Conservation (phyloP, 2,113 vertebrate species). For the Apteryx mantelli region DNA sequence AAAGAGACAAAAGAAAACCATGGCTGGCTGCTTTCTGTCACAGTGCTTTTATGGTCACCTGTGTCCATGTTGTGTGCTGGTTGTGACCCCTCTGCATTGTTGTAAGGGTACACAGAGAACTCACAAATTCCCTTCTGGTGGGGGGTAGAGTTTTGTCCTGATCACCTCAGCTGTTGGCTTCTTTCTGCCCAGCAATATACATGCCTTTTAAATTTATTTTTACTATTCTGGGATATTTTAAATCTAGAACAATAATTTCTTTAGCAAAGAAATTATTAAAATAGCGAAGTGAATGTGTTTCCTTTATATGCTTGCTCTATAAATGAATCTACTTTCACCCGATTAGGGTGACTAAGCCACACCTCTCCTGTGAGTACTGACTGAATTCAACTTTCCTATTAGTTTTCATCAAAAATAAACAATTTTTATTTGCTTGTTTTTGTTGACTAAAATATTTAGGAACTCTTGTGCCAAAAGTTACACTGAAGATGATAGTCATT, state of each 20-base stretch:
- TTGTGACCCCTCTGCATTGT: neutral
- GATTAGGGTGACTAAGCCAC: neutral
- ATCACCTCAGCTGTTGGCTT: neutral
- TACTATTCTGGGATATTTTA: neutral
- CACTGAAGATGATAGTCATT: neutral
- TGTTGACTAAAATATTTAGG: neutral
- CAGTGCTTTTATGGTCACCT: neutral
- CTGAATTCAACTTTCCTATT: neutral
- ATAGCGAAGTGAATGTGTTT: neutral
- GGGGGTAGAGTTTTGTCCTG: neutral
- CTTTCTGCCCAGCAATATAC: neutral
- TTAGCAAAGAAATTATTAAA: neutral
- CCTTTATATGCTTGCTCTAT: neutral
- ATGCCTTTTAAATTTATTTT: neutral
- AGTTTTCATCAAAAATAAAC: neutral
- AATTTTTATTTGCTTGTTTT: neutral
- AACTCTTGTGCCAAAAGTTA: neutral
- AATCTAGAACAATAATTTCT: neutral
- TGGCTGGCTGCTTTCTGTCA: neutral
- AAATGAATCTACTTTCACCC: neutral
- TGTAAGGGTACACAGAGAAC: neutral
- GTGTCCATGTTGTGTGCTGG: accelerated
- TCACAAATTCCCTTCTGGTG: accelerated
- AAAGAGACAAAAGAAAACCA: conserved; percentile 25
- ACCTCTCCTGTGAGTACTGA: neutral